phyloP scores from a whole-genome alignment of 1,140 invertebrate genomes.

The Rhagoletis zephyria region DNA sequence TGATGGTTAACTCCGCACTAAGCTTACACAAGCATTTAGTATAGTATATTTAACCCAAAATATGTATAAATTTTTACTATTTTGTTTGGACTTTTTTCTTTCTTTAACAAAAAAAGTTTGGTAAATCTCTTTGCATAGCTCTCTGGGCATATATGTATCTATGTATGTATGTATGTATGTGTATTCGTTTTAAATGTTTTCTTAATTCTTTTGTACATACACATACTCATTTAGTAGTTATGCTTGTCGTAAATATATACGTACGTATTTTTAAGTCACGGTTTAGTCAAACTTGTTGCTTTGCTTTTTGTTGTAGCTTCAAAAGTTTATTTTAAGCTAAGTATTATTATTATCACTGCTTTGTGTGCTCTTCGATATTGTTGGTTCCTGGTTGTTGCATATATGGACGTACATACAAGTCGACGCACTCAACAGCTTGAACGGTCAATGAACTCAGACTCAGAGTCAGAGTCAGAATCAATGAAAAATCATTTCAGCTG shows the following conservation, averaged over 20 bases:
- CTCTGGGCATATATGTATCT: background rate
- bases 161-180: background rate
- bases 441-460: slow-evolving; percentile 30
- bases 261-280: slow-evolving; percentile 5
- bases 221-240: background rate
- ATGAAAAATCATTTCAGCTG: background rate
- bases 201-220: background rate
- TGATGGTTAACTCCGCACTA: too few species aligned
- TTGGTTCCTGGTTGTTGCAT: slow-evolving; percentile 51
- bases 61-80: too few species aligned
- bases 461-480: background rate
- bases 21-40: too few species aligned
- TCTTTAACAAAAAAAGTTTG: too few species aligned
- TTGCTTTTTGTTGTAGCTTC: background rate
- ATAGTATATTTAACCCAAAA: too few species aligned
- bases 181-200: background rate
- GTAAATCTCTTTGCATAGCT: too few species aligned
- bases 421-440: slow-evolving; percentile 15
- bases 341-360: slow-evolving; percentile 41
- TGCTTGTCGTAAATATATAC: background rate
- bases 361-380: slow-evolving; percentile 45
- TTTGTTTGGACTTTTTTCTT: too few species aligned
- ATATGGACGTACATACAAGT: slow-evolving; percentile 36
- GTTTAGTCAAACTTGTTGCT: slow-evolving; percentile 24
- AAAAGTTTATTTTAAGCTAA: slow-evolving; percentile 34